Conservation (phyloP, 2,888 invertebrate genomes). For the Drosophila formosana region DNA sequence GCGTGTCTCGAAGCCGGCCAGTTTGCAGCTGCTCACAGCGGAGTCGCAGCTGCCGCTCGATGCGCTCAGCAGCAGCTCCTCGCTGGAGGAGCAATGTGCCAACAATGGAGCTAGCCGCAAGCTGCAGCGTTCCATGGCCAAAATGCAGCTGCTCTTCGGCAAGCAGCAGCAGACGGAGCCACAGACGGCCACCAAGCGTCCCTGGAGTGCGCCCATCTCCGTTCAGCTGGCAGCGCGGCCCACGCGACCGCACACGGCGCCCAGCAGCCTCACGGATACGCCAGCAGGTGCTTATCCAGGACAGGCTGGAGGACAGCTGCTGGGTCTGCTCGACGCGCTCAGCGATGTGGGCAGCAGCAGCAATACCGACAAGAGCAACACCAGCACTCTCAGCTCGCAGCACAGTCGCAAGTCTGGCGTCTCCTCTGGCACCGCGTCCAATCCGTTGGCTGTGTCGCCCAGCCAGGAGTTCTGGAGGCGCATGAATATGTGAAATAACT, state of each 20-base stretch:
- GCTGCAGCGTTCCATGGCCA: constrained; percentile 77
- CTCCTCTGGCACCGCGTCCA: constrained; percentile 24
- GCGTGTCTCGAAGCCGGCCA: constrained; percentile 28
- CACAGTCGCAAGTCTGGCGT: constrained; percentile 8
- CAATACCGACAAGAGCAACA: constrained; percentile 29
- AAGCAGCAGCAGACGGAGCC: neutral
- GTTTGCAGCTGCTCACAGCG: constrained; percentile 35
- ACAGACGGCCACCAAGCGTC: neutral
- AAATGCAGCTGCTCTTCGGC: constrained; percentile 76
- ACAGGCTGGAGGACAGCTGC: neutral
- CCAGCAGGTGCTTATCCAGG: neutral
- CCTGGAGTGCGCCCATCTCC: constrained; percentile 38
- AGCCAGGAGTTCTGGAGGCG: constrained; percentile 65
- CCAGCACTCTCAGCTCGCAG: neutral
- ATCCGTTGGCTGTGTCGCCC: constrained; percentile 30
- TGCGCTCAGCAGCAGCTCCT: constrained; percentile 8
- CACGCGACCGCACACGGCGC: constrained; percentile 62
- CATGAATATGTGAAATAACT: constrained; percentile 46
- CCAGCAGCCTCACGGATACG: constrained; percentile 29
- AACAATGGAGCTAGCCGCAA: constrained; percentile 47
- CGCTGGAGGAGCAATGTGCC: constrained; percentile 3
- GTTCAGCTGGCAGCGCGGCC: neutral
- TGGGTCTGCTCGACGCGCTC: constrained; percentile 23
- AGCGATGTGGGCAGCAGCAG: constrained; percentile 32
- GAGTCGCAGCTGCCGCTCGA: constrained; percentile 26